Evolutionary conservation across 2,797 vertebrate genomes (phyloP), one percentile per base, ranked within the genome.

Genomic region (Gorsachius magnificus): DNA sequence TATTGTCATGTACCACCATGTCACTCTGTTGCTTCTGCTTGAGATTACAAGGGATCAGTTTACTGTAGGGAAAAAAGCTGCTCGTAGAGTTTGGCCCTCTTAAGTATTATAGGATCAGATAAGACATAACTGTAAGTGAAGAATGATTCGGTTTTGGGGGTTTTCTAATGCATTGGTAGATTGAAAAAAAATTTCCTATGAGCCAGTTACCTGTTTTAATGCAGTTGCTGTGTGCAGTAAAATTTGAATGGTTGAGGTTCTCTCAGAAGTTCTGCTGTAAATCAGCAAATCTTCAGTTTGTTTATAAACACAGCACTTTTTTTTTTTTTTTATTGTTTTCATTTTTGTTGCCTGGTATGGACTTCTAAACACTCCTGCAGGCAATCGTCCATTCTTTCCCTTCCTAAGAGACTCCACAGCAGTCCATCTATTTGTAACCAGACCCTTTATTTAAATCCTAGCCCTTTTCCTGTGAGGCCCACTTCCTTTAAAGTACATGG

Each of bases 371-470:
- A 16, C 16, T 83, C 15, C 38, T 71, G 25, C 50, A 71, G 61
- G 50, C 92, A 78, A 51, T 22, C 54, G n/a, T 74, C 75, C 13
- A 1, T 84, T 85, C 33, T 78, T 91, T 66, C 19, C 26, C 41
- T 64, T 88, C 58, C 20, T 48, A 31, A 72, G 65, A 77, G 50
- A 53, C 63, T 82, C n/a, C 38, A 45, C 25, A 89, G 70, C 66
- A 50, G 63, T 91, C 63, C 18, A 45, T 91, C 54, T 87, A 9
- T 72, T 89, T 94, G 90, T 86, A 94, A 89, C 48, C 72, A 88
- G 83, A 88, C 66, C 29, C 54, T 92, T 82, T 91, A 84, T 84
- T 94, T 92, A 94, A 94, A 90, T 94, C 22, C 58, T 71, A 10
- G 29, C 36, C 24, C 70, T 91, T 79, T 95, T 94, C 74, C 88